Percentiles rank a stretch among this genome's conserved stretches.
Conservation (phyloP, 2,888 invertebrate species). For the Lasioglossum lativentre region DNA sequence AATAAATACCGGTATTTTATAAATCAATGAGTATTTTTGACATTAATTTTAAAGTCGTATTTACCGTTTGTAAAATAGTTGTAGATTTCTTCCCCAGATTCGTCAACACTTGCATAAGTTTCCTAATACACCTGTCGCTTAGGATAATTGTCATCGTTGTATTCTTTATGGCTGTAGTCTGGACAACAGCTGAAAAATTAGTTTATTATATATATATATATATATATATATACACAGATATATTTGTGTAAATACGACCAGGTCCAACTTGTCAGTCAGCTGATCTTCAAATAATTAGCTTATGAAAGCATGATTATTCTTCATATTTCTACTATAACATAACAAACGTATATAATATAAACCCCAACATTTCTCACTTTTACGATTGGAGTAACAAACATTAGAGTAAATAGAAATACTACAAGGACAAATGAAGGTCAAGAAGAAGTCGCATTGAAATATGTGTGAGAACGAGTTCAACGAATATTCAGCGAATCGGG, state of each 20-base stretch:
- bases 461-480: neutral
- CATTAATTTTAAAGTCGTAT: neutral
- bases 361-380: neutral
- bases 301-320: neutral
- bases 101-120: constrained; percentile 92
- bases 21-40: no score
- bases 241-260: neutral
- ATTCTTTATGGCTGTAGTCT: constrained; percentile 84
- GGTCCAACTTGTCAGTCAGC: neutral
- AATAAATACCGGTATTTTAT: no score
- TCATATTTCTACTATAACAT: neutral
- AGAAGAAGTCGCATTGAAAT: neutral
- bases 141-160: constrained; percentile 92
- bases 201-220: neutral
- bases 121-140: constrained; percentile 91
- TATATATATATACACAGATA: neutral
- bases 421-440: neutral
- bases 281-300: neutral
- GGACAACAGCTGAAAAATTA: constrained; percentile 73
- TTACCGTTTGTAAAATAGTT: constrained; percentile 83
- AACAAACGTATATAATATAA: neutral
- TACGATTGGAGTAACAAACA: neutral
- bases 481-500: neutral
- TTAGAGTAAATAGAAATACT: neutral
- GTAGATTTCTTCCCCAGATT: constrained; percentile 91